Evolutionary conservation across 2,797 vertebrate genomes (phyloP).

Genomic region (Lepus townsendii): DNA sequence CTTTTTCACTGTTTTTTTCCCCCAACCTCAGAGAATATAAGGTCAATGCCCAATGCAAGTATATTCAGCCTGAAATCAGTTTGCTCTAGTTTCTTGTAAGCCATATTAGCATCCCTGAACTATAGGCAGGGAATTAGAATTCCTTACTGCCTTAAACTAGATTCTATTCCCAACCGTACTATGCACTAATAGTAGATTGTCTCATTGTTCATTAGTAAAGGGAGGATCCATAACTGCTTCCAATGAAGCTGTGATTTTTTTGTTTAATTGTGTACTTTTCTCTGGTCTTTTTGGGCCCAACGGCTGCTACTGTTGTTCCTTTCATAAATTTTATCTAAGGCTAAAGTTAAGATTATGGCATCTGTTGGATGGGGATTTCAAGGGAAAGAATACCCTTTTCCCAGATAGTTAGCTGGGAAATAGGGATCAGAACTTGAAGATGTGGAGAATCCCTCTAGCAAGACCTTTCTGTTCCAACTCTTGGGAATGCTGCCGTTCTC

Average conservation of each 20-base stretch:
- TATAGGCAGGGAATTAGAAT: slow-evolving; percentile 35
- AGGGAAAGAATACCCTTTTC: not conserved
- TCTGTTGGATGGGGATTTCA: not conserved
- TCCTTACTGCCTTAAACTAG: slow-evolving; percentile 36
- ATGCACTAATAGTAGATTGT: not conserved
- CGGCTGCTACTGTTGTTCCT: not conserved
- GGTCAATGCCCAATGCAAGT: not conserved
- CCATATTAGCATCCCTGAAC: slow-evolving; percentile 7
- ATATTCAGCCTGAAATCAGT: slow-evolving; percentile 54
- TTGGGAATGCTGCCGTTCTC: not conserved
- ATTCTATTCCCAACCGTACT: not conserved
- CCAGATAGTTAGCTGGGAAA: not conserved
- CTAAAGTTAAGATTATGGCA: not conserved
- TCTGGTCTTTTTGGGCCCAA: slow-evolving; percentile 15
- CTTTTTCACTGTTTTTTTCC: not conserved
- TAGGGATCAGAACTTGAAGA: not conserved
- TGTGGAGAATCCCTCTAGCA: not conserved
- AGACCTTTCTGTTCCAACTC: not conserved
- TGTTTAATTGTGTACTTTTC: slow-evolving; percentile 35
- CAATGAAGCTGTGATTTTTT: slow-evolving; percentile 26
- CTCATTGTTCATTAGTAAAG: slow-evolving; percentile 23
- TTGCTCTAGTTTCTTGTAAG: slow-evolving; percentile 52
- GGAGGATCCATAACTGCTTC: not conserved
- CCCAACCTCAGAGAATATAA: not conserved
- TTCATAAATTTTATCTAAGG: not conserved